Base-by-base conservation (phyloP, 2,113 vertebrate species). In the Anthoscopus minutus region DNA sequence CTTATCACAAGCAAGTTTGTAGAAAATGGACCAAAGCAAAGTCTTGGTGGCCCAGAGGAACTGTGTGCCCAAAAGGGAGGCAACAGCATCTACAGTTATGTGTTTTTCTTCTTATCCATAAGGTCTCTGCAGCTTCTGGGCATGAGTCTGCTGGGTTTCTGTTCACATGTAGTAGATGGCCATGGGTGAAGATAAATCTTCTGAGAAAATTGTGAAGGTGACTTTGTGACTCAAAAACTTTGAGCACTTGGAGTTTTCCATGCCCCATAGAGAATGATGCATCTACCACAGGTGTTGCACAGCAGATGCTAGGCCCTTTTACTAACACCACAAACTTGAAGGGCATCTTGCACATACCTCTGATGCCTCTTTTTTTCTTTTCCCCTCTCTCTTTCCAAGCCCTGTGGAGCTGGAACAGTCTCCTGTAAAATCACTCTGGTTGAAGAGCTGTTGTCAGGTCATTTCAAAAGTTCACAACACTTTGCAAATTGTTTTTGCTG, bases 401-500 rank as follows among this genome's bases (percentile, higher is more conserved):
- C 51, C 61, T 54, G 35, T 1, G 2, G 42, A 17, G 40, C 44
- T 95, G 91, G 76, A 96, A 88, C 67, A 70, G 91, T 86, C 22
- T 69, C 83, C 77, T 90, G 67, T 42, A 81, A 96, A 96, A 92
- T 51, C 80, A 78, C 83, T 92, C 72, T n/a, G 47, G 72, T 53
- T 81, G 65, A 83, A 77, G 73, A 95, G 92, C 83, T 94, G 91
- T 94, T 94, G 88, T 92, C 94, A 96, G 79, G 90, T 88, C 42
- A 86, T 93, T 92, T 20, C 65, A 78, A 82, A 93, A 96, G 80
- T 91, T 40, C 83, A 92, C 69, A 81, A 94, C 91, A 93, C 83
- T 92, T 93, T 57, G 88, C 83, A 93, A 96, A 96, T 90, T 92
- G 72, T 79, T 93, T 83, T 93, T 96, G 69, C 86, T 93, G 83